Evolutionary conservation across 2,888 invertebrate species (phyloP).

Genomic region (Pseudococcus longispinus): DNA sequence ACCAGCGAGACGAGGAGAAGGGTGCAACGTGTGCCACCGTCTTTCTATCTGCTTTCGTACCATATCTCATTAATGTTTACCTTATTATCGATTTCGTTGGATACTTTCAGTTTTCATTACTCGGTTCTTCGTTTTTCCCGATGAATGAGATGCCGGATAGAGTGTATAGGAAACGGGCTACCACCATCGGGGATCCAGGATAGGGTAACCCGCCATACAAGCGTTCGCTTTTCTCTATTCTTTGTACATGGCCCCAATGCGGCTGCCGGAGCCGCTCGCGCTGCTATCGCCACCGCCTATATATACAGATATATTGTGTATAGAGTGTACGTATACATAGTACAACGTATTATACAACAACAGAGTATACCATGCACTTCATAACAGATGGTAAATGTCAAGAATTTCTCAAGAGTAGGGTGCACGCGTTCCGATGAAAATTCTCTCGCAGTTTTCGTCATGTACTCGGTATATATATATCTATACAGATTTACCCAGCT

Average conservation of each 20-base stretch:
- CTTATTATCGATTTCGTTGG: constrained; percentile 53
- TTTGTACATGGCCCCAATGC: background rate
- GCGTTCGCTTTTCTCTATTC: background rate
- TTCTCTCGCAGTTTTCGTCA: constrained; percentile 9
- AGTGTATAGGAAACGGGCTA: background rate
- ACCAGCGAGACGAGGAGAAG: background rate
- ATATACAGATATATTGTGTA: background rate
- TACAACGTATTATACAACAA: no score
- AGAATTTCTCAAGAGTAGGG: constrained; percentile 36
- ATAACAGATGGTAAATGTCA: constrained; percentile 37
- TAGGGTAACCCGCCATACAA: background rate
- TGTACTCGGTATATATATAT: background rate
- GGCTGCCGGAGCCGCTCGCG: background rate
- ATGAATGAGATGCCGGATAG: background rate
- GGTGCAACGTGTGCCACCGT: background rate
- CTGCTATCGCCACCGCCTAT: background rate
- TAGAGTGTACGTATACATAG: background rate
- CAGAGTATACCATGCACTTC: constrained; percentile 11
- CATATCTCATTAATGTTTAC: constrained; percentile 54
- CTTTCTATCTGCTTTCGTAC: background rate
- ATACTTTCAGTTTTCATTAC: constrained; percentile 36
- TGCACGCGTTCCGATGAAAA: constrained; percentile 20
- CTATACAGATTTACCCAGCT: background rate
- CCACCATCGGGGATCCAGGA: background rate
- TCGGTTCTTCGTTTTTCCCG: background rate